Evolutionary conservation across 2,797 vertebrate species (phyloP), one percentile per base, ranked within the genome.

Genomic region (Myotis planiceps): DNA sequence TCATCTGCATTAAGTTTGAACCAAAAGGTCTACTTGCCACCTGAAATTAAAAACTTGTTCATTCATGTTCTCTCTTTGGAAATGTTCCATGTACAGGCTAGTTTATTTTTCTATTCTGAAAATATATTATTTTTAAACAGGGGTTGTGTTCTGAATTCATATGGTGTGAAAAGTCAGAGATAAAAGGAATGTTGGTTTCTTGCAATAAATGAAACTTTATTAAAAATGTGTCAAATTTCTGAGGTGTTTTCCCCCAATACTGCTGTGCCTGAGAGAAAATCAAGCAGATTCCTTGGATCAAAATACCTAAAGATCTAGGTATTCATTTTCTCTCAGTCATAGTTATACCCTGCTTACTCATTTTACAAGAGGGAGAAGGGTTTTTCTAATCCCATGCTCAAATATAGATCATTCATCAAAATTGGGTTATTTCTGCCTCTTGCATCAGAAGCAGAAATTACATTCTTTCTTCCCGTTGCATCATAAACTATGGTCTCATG

Each of bases 21-120:
- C 78, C 94, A 96, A 97, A 98, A 97, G 89, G 85, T 93, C 94
- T 96, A 90, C 96, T 98, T 97, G 97, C 95, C 95, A 97, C 97
- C 97, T 98, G 97, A 98, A 34, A 96, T 97, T 97, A 97, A 96
- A 97, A 98, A 97, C 96, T 78, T 98, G 94, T 97, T 96, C 94
- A 97, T 97, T 97, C 97, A 96, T 97, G 82, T 97, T 97, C 65
- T 96, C 72, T 87, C 88, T 98, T 97, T 97, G 91, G 96, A 98
- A 97, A 96, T 88, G 60, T 97, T 97, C 97, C 95, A 88, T 97
- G 97, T 96, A 92, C 87, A 95, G 97, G 96, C 97, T 97, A 90
- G 60, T 96, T 98, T 97, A 93, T 97, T 97, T 97, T 97, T 98
- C 53, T 93, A 47, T 97, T 98, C 88, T 95, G 93, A 96, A 86